phyloP scores from a whole-genome alignment of 2,888 invertebrate species.

The Parnassius mnemosyne region DNA sequence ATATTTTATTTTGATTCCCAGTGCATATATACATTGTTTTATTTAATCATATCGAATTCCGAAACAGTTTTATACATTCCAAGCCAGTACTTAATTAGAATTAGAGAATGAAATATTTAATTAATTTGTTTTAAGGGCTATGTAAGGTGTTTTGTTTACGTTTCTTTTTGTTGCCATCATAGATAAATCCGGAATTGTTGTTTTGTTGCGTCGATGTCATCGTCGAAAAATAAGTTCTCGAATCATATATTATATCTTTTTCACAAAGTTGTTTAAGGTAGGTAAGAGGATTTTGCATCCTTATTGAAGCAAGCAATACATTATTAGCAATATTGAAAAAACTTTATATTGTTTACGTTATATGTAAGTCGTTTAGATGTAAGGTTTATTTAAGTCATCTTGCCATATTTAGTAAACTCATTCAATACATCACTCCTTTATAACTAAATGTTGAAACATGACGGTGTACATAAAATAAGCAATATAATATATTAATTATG shows the following conservation, averaged over 20 bases:
- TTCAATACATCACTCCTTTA: conserved; percentile 23
- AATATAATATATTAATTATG: not conserved
- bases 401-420: conserved; percentile 31
- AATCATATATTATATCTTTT: not conserved
- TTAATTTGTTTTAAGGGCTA: too few species aligned
- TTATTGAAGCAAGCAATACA: not conserved
- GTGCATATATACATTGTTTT: too few species aligned
- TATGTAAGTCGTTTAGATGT: not conserved
- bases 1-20: not conserved
- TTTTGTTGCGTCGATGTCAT: too few species aligned
- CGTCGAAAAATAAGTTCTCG: too few species aligned
- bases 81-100: conserved; percentile 68
- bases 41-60: too few species aligned
- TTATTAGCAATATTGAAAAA: not conserved
- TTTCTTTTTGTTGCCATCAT: too few species aligned
- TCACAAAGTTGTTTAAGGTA: not conserved
- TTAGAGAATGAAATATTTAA: conserved; percentile 27
- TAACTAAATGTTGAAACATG: conserved; percentile 13
- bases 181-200: too few species aligned
- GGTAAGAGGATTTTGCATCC: not conserved
- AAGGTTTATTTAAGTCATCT: conserved; percentile 22
- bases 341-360: not conserved
- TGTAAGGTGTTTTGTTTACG: too few species aligned
- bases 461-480: not conserved
- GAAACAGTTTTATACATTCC: conserved; percentile 46